Conservation (phyloP, 2,113 vertebrate species). For the Cercopithecus mona region DNA sequence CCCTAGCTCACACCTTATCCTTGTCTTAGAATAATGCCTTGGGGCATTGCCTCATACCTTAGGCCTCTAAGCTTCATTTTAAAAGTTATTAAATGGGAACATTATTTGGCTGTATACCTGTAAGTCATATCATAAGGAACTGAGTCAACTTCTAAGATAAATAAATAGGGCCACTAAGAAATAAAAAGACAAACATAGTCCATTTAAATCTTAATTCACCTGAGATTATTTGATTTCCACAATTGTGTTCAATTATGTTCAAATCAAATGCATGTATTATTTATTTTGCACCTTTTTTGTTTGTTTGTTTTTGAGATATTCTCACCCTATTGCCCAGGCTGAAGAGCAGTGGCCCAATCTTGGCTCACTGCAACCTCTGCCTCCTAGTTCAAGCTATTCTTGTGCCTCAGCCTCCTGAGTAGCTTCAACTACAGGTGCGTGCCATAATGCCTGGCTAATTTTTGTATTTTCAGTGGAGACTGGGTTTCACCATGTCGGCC, state of each 20-base stretch:
- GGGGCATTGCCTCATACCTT: background rate
- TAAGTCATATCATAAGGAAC: background rate
- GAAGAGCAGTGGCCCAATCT: background rate
- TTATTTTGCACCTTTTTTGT: background rate
- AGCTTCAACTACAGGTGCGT: background rate
- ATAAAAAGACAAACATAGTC: background rate
- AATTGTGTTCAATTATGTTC: conserved; percentile 15
- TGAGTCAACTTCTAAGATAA: conserved; percentile 50
- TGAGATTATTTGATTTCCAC: background rate
- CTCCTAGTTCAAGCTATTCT: background rate
- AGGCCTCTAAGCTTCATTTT: background rate
- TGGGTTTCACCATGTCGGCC: too few relatives aligned
- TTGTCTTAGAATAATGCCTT: background rate
- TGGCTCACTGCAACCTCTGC: background rate
- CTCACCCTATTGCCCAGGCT: background rate
- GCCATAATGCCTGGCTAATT: background rate
- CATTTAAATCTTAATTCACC: conserved; percentile 38
- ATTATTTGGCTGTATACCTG: background rate
- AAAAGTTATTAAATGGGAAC: conserved; percentile 8
- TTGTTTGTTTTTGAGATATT: background rate
- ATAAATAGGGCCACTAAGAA: background rate
- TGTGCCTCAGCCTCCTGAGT: background rate
- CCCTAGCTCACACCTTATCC: background rate
- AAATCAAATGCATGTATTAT: background rate
- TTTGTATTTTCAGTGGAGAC: background rate